These are phyloP conservation scores for Limnephilus auricula DNA, from an alignment of 2,888 invertebrate genomes.

Conservation along the genomic window DNA sequence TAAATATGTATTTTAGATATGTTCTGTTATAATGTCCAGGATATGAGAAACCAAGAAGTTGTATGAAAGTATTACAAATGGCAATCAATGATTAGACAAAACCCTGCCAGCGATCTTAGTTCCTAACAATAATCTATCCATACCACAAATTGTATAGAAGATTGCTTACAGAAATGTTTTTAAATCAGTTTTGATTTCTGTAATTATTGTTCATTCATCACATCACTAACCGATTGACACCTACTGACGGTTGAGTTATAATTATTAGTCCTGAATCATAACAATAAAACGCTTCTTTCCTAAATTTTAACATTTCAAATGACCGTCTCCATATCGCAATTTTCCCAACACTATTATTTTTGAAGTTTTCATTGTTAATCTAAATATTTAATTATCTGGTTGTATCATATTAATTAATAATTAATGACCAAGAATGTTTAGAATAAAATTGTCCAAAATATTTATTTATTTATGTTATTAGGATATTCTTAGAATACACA, in stretches of 20 bases:
- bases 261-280: conserved; percentile 49
- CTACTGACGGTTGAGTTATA: conserved; percentile 51
- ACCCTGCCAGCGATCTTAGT: conserved; percentile 51
- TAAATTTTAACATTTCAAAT: not conserved
- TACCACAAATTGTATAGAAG: conserved; percentile 25
- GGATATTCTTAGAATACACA: conserved; percentile 37
- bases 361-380: conserved; percentile 18
- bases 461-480: conserved; percentile 42
- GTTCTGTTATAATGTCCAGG: not conserved
- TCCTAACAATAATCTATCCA: conserved; percentile 6
- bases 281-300: conserved; percentile 47
- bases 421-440: conserved; percentile 41
- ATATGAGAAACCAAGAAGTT: conserved; percentile 8
- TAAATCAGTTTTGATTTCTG: conserved; percentile 48
- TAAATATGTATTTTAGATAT: not conserved
- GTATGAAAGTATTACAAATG: conserved; percentile 23
- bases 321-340: not conserved
- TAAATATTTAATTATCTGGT: conserved; percentile 3
- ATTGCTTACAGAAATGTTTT: conserved; percentile 45
- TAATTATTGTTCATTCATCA: conserved; percentile 64
- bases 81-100: conserved; percentile 33
- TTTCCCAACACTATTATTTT: not conserved
- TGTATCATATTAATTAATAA: conserved; percentile 26
- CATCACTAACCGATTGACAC: conserved; percentile 62
- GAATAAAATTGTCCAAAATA: conserved; percentile 54